Evolutionary conservation across 1,140 invertebrate species (phyloP), one percentile per base, ranked within the genome.

Genomic region (Andricus grossulariae): DNA sequence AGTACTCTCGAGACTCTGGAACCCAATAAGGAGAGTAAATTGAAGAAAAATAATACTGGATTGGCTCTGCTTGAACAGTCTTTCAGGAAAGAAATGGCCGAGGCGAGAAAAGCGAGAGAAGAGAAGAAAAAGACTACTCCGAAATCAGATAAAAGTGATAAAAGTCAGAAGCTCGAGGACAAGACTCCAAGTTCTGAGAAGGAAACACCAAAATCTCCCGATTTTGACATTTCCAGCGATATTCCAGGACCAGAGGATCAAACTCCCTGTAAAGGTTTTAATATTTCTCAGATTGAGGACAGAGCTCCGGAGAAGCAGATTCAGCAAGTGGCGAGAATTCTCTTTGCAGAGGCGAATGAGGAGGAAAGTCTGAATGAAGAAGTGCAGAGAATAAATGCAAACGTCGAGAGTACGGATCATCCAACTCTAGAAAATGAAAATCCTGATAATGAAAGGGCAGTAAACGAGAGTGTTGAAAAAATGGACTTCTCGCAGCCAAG

Each of bases 1-100:
- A 90, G 88, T 79, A 90, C 86, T 6, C 71, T 85, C 71, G 88
- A 90, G 10, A 73, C 75, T 8, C 66, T 82, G 1, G 84, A 85
- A 2, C n/a, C 79, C 0, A 73, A 54, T 0, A 75, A 75, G n/a
- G 83, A 80, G 60, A 21, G 45, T 8, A 85, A 88, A 19, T 71
- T 76, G 8, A 84, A 80, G 39, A 85, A 85, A 18, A 25, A 66
- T 49, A 25, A 79, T 16, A 86, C 85, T 0, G 88, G 86, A 13
- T 80, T 90, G 7, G 82, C 79, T 25, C 74, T 90, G 10, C 73
- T 89, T 0, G 88, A 89, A 16, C 81, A 89, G 50, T 80, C 82
- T 5, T 83, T 88, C 16, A 84, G 83, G 32, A 85, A 87, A 52
- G 88, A 90, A 51, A 80, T 73, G 18, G 83, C 84, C 4, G 52